Percentiles rank a stretch among this genome's conserved stretches.
phyloP scores from a whole-genome alignment of 2,113 vertebrate genomes.

The Elephas maximus region DNA sequence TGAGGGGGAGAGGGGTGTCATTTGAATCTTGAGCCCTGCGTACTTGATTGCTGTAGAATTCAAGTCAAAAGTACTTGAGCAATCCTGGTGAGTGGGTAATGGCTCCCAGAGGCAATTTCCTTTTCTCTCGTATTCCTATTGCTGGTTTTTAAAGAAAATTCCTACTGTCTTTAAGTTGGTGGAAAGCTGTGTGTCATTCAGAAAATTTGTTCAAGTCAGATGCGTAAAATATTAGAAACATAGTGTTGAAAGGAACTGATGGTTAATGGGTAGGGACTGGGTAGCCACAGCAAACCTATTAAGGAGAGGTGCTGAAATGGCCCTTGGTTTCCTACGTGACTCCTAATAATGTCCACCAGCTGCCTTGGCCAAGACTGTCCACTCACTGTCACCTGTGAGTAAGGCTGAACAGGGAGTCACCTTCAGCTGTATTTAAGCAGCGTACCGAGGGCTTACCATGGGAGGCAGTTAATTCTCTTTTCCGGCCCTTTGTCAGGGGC shows the following conservation, averaged over 20 bases:
- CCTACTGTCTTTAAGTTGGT: slow-evolving; percentile 9
- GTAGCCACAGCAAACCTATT: not conserved
- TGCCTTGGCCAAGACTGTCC: not conserved
- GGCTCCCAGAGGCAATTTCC: slow-evolving; percentile 20
- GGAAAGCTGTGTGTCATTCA: slow-evolving; percentile 24
- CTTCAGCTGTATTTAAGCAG: not conserved
- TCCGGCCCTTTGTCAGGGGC: not conserved
- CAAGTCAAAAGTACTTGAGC: slow-evolving; percentile 24
- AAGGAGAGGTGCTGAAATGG: not conserved
- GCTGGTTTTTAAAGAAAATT: slow-evolving; percentile 53
- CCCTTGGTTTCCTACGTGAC: not conserved
- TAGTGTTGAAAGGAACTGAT: not conserved
- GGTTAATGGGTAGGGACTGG: not conserved
- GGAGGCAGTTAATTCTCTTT: not conserved
- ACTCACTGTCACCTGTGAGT: not conserved
- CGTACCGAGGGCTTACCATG: not conserved
- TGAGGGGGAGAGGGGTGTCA: not conserved
- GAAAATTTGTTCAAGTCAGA: slow-evolving; percentile 42
- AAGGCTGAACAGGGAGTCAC: not conserved
- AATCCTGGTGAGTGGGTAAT: not conserved
- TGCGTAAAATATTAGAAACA: not conserved
- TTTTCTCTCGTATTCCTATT: slow-evolving; percentile 41
- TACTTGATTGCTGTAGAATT: slow-evolving; percentile 43
- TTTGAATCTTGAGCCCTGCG: slow-evolving; percentile 38
- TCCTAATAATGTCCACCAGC: not conserved